A percentile compares a stretch with the other conserved stretches of the same genome.
These are phyloP conservation scores for Seriola rivoliana DNA, from an alignment of 2,113 vertebrate species.

Conservation along the genomic window DNA sequence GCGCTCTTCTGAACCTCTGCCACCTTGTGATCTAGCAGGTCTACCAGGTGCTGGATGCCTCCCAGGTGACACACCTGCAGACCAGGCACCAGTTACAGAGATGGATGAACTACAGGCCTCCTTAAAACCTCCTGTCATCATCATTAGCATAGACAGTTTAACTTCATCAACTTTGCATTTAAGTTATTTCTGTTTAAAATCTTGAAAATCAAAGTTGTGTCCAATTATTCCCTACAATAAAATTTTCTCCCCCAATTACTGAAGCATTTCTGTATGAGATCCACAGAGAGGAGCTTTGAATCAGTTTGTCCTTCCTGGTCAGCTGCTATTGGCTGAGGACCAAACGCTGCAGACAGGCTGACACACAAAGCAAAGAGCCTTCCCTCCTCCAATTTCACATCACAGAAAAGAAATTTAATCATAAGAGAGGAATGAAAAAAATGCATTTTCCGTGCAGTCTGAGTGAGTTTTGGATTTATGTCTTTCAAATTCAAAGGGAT, in stretches of 20 bases:
- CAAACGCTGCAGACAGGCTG: neutral
- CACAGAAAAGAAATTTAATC: neutral
- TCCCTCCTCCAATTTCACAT: neutral
- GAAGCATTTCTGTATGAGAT: neutral
- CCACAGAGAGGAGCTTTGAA: neutral
- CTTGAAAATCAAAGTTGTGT: neutral
- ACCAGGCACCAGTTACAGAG: neutral
- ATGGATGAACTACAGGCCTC: neutral
- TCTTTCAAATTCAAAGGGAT: neutral
- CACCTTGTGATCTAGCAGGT: conserved; percentile 94
- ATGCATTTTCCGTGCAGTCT: neutral
- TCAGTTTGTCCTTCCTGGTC: too few relatives aligned
- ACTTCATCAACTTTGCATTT: too few relatives aligned
- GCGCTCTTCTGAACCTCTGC: conserved; percentile 96
- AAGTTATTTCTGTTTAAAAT: neutral
- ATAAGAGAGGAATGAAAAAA: neutral
- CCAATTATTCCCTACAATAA: neutral
- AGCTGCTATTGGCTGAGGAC: neutral
- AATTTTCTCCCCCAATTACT: neutral
- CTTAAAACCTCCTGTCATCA: too few relatives aligned
- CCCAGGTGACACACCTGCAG: conserved; percentile 93
- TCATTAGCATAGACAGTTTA: too few relatives aligned
- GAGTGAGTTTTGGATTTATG: conserved; percentile 2
- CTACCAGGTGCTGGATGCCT: conserved; percentile 97
- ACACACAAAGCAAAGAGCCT: neutral